Percentiles rank a stretch among this genome's conserved stretches.
Evolutionary conservation across 2,113 vertebrate species (phyloP).

Genomic region (Phyllopteryx taeniolatus): DNA sequence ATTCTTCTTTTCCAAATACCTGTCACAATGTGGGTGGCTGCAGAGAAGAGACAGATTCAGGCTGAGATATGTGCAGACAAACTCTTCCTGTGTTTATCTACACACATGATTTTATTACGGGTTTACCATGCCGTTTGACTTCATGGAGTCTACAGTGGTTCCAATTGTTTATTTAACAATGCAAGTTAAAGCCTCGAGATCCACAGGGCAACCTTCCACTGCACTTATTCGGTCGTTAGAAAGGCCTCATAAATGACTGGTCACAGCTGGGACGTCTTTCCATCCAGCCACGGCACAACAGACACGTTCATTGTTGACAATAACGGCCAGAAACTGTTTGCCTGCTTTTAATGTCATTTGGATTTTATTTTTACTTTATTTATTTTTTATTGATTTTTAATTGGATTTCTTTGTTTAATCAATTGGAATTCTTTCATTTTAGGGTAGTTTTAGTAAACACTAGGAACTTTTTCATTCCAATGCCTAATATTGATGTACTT

Average conservation of each 20-base stretch:
- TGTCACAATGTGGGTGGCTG: conserved; percentile 40
- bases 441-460: not conserved
- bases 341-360: not conserved
- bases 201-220: not conserved
- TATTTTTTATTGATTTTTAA: not conserved
- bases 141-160: conserved; percentile 26
- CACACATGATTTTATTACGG: conserved; percentile 12
- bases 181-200: conserved; percentile 10
- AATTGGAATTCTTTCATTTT: not conserved
- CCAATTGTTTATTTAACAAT: conserved; percentile 16
- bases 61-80: conserved; percentile 24
- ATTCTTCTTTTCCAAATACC: conserved; percentile 35
- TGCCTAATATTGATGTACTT: not conserved
- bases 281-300: conserved; percentile 7
- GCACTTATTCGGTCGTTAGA: conserved; percentile 18
- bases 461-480: not conserved
- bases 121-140: conserved; percentile 11
- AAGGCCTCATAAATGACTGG: conserved; percentile 1
- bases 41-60: conserved; percentile 12
- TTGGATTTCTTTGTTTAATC: not conserved
- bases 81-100: conserved; percentile 25
- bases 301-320: conserved; percentile 12
- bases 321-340: not conserved
- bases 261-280: conserved; percentile 18
- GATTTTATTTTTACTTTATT: not conserved